phyloP scores from a whole-genome alignment of 2,113 vertebrate species.

The Chaenocephalus aceratus region DNA sequence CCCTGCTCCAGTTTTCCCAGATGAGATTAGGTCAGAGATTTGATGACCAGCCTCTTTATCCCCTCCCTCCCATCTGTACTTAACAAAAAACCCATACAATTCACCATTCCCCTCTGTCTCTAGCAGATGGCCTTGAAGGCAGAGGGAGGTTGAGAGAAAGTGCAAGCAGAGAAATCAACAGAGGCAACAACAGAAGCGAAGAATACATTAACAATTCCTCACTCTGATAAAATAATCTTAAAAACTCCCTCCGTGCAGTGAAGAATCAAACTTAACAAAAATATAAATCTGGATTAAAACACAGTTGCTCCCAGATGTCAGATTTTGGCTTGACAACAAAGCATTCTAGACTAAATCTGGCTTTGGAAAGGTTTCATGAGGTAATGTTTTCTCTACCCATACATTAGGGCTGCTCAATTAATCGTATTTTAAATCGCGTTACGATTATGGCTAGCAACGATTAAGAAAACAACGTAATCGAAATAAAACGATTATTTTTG shows the following conservation, averaged over 20 bases:
- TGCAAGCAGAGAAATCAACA: background rate
- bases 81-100: slow-evolving; percentile 47
- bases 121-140: slow-evolving; percentile 70
- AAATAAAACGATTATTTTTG: too few relatives aligned
- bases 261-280: background rate
- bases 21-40: slow-evolving; percentile 77
- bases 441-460: too few relatives aligned
- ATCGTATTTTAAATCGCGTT: too few relatives aligned
- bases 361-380: slow-evolving; percentile 1
- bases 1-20: slow-evolving; percentile 53
- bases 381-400: background rate
- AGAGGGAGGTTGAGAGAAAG: slow-evolving; percentile 35
- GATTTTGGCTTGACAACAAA: slow-evolving; percentile 4
- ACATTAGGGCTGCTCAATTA: too few relatives aligned
- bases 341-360: background rate
- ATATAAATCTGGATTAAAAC: background rate
- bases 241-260: background rate
- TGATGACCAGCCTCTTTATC: slow-evolving; percentile 67
- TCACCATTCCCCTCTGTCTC: slow-evolving; percentile 41
- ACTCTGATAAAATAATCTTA: background rate
- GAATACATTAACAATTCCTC: background rate
- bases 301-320: background rate
- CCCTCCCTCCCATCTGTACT: slow-evolving; percentile 70
- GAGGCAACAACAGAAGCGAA: background rate
- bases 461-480: too few relatives aligned